Conservation (phyloP, 2,888 invertebrate species). For the Rotaria socialis region DNA sequence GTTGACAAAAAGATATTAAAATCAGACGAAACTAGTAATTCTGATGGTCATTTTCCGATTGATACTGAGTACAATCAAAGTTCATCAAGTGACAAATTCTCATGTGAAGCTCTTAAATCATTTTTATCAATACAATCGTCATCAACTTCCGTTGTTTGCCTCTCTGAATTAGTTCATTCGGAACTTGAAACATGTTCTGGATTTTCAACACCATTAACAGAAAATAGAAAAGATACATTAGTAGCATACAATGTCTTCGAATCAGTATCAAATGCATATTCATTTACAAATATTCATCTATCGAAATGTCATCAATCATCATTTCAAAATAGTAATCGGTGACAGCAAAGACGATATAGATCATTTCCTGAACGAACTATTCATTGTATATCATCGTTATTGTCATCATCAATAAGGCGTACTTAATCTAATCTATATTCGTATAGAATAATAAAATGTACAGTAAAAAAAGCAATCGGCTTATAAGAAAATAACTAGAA, state of each 20-base stretch:
- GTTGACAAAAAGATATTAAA: background rate
- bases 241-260: background rate
- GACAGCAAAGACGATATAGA: background rate
- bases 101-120: background rate
- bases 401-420: background rate
- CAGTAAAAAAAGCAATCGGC: background rate
- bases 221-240: no score
- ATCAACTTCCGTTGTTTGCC: background rate
- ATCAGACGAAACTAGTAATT: background rate
- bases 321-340: background rate
- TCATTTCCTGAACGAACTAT: background rate
- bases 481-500: background rate
- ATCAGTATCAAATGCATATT: background rate
- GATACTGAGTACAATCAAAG: background rate
- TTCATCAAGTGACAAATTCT: background rate
- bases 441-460: background rate
- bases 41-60: background rate
- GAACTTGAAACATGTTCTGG: background rate
- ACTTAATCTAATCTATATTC: slow-evolving; percentile 2
- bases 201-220: background rate
- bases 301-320: background rate
- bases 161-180: background rate
- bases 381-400: background rate
- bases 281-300: background rate
- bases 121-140: background rate